Evolutionary conservation across 2,888 invertebrate species (phyloP).

Genomic region (Gymnosoma rotundatum): DNA sequence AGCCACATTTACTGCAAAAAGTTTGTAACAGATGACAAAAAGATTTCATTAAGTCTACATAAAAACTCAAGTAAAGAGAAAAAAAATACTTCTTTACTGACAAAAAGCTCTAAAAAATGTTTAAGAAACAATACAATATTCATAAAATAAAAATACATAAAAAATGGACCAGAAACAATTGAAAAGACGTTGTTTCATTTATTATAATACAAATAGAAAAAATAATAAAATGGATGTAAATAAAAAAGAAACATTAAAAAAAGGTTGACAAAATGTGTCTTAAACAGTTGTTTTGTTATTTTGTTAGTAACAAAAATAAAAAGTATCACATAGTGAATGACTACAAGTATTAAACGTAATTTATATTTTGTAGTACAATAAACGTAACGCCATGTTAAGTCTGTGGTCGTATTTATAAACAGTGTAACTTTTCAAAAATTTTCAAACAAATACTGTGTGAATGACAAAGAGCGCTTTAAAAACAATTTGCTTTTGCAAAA

Average conservation of each 20-base stretch:
- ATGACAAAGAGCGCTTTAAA: no score
- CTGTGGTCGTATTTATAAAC: not conserved
- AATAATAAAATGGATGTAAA: not conserved
- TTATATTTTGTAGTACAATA: not conserved
- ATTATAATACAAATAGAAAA: slow-evolving; percentile 32
- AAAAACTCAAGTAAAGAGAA: slow-evolving; percentile 62
- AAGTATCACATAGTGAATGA: slow-evolving; percentile 47
- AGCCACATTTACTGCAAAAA: slow-evolving; percentile 71
- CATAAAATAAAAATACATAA: slow-evolving; percentile 37
- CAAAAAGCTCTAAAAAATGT: slow-evolving; percentile 11
- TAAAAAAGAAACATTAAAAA: slow-evolving; percentile 22
- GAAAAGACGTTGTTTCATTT: slow-evolving; percentile 59
- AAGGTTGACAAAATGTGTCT: slow-evolving; percentile 66
- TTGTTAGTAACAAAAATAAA: slow-evolving; percentile 28
- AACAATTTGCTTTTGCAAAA: no score
- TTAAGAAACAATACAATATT: slow-evolving; percentile 49
- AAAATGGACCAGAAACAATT: slow-evolving; percentile 67
- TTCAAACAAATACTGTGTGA: no score
- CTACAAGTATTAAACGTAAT: not conserved
- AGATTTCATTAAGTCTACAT: slow-evolving; percentile 79
- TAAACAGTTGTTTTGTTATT: slow-evolving; percentile 59
- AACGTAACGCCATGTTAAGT: not conserved
- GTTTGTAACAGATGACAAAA: slow-evolving; percentile 78
- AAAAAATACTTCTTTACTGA: slow-evolving; percentile 23
- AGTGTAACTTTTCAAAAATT: no score